These are phyloP conservation scores for Achroia grisella DNA, from an alignment of 1,140 invertebrate species.

Conservation along the genomic window DNA sequence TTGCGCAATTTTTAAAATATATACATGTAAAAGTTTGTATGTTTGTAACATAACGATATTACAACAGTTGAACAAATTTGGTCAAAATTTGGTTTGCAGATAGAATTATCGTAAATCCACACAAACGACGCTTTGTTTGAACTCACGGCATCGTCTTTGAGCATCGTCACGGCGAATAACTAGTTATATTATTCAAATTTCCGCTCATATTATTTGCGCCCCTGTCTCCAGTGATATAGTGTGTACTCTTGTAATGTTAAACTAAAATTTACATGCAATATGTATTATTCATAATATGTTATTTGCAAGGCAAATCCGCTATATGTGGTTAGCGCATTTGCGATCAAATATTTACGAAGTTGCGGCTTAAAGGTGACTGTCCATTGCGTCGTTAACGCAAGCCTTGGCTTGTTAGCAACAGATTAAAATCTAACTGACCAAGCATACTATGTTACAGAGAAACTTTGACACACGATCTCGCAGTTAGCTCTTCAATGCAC, in stretches of 20 bases:
- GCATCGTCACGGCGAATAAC: too few species aligned
- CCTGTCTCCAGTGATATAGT: neutral
- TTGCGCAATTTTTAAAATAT: too few species aligned
- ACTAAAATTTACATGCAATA: neutral
- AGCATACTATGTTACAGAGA: neutral
- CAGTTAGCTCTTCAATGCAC: neutral
- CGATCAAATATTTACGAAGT: neutral
- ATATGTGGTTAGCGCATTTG: neutral
- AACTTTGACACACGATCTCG: neutral
- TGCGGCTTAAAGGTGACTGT: neutral
- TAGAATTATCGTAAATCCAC: too few species aligned
- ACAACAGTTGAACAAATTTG: too few species aligned
- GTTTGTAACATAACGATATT: too few species aligned
- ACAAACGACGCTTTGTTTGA: too few species aligned
- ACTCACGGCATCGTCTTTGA: too few species aligned
- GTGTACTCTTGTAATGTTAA: neutral
- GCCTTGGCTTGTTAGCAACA: too few species aligned
- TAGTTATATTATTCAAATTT: too few species aligned
- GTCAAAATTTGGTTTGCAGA: too few species aligned
- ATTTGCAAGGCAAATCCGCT: constrained; percentile 1
- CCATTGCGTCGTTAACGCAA: neutral
- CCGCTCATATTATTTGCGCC: neutral
- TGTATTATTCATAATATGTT: constrained; percentile 2
- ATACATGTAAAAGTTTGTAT: too few species aligned
- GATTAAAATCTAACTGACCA: too few species aligned